phyloP scores from a whole-genome alignment of 2,888 invertebrate genomes.

The Yponomeuta plumbellus region DNA sequence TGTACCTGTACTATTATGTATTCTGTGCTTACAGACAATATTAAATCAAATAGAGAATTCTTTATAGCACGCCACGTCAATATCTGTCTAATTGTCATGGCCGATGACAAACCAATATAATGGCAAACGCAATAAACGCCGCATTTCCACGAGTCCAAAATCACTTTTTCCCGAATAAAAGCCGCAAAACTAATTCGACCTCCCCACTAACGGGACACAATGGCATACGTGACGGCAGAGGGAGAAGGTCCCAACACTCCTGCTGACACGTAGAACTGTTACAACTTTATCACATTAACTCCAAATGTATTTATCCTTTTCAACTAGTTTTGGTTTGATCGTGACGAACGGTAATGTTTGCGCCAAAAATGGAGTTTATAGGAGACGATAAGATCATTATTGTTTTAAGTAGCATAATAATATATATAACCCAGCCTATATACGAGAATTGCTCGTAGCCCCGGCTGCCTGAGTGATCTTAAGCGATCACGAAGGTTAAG shows the following conservation, averaged over 20 bases:
- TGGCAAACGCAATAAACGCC: neutral
- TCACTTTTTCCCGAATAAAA: neutral
- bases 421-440: no score
- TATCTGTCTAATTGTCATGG: no score
- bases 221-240: neutral
- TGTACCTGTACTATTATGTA: no score
- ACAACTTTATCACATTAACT: slow-evolving; percentile 3
- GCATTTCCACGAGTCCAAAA: neutral
- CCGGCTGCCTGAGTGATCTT: no score
- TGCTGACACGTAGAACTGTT: neutral
- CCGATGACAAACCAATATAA: neutral
- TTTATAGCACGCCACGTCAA: no score
- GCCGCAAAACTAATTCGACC: neutral
- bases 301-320: slow-evolving; percentile 3
- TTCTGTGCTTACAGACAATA: no score
- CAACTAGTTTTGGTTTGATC: neutral
- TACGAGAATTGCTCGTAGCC: no score
- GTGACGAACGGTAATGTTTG: neutral
- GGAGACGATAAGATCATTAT: no score
- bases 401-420: no score
- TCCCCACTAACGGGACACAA: neutral
- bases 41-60: no score
- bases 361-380: neutral
- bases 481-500: no score
- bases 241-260: neutral